Evolutionary conservation across 2,888 invertebrate genomes (phyloP).

Genomic region (Papilio demoleus): DNA sequence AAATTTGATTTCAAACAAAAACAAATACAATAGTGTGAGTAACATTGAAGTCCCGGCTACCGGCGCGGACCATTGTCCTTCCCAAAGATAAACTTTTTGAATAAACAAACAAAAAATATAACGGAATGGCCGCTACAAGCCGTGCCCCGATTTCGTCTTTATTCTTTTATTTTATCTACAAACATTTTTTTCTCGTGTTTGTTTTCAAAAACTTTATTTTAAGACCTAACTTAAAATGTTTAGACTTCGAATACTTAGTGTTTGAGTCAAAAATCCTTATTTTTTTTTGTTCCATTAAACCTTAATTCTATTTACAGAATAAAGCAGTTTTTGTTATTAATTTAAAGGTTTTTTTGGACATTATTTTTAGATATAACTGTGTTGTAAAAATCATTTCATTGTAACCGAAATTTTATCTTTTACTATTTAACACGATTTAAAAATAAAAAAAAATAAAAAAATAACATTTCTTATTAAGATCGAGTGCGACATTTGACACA

Average conservation of each 20-base stretch:
- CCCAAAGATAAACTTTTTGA: conserved; percentile 38
- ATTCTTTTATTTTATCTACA: conserved; percentile 25
- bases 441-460: no score
- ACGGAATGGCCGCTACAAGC: conserved; percentile 28
- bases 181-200: conserved; percentile 35
- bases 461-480: no score
- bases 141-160: conserved; percentile 21
- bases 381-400: no score
- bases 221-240: neutral
- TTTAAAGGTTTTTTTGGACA: no score
- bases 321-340: no score
- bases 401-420: no score
- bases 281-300: no score
- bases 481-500: no score
- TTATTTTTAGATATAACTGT: no score
- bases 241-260: neutral
- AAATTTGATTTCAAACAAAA: conserved; percentile 33
- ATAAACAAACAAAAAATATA: conserved; percentile 38
- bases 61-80: conserved; percentile 36
- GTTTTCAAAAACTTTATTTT: conserved; percentile 15
- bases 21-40: conserved; percentile 27
- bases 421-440: no score
- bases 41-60: conserved; percentile 12
- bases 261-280: no score
- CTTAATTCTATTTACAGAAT: no score